These are phyloP conservation scores for Dicaeum eximium DNA, from an alignment of 2,113 vertebrate genomes.

Conservation along the genomic window DNA sequence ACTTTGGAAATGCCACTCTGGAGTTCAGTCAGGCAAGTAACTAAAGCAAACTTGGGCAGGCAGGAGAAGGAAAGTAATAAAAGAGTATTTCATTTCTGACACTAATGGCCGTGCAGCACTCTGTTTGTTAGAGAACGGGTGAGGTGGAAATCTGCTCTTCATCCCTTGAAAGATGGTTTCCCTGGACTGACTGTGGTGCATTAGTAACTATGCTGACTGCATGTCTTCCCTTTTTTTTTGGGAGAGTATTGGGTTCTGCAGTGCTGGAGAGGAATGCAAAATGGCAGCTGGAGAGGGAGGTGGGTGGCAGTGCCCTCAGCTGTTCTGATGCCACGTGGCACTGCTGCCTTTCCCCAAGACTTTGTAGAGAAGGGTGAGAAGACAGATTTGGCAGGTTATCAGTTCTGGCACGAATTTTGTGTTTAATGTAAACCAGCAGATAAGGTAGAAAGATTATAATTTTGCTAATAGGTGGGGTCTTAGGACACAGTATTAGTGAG, in stretches of 20 bases:
- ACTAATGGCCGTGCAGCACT: background rate
- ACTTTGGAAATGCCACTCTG: slow-evolving; percentile 72
- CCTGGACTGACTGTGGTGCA: background rate
- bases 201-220: background rate
- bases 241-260: background rate
- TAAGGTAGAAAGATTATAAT: background rate
- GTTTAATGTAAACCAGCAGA: background rate
- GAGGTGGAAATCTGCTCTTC: background rate
- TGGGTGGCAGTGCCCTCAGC: background rate
- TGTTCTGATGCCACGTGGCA: background rate
- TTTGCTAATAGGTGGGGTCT: background rate
- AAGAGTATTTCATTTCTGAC: slow-evolving; percentile 41
- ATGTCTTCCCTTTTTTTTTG: background rate
- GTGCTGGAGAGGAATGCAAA: background rate
- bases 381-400: background rate
- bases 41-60: slow-evolving; percentile 53
- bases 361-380: background rate
- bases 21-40: slow-evolving; percentile 65
- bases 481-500: background rate
- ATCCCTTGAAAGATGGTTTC: background rate
- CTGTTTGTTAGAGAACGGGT: background rate
- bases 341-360: background rate
- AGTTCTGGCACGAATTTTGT: background rate
- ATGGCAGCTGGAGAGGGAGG: background rate
- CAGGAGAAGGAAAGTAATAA: slow-evolving; percentile 33